Conservation (phyloP, 2,888 invertebrate genomes). For the Peribatodes rhomboidaria region DNA sequence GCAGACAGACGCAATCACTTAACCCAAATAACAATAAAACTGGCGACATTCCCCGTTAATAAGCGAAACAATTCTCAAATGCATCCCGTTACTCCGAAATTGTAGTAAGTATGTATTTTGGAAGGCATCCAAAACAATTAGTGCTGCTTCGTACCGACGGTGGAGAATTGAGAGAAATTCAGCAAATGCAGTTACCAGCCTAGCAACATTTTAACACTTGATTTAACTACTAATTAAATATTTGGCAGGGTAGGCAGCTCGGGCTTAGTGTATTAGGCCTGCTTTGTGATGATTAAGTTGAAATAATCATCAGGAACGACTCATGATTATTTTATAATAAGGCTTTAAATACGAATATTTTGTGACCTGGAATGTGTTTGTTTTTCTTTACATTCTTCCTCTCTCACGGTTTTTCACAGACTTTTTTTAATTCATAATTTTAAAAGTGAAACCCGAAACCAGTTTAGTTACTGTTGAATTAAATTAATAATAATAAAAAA, state of each 20-base stretch:
- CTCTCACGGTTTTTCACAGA: too few relatives aligned
- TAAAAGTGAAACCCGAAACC: too few relatives aligned
- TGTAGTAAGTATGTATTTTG: conserved; percentile 83
- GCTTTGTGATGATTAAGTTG: too few relatives aligned
- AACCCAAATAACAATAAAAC: conserved; percentile 40
- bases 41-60: conserved; percentile 33
- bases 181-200: conserved; percentile 71
- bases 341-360: too few relatives aligned
- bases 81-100: conserved; percentile 72
- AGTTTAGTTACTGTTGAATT: too few relatives aligned
- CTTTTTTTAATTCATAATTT: too few relatives aligned
- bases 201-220: conserved; percentile 53
- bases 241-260: conserved; percentile 8
- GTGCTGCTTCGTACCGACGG: conserved; percentile 65
- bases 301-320: too few relatives aligned
- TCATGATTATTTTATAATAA: too few relatives aligned
- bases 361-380: too few relatives aligned
- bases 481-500: too few relatives aligned
- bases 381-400: too few relatives aligned
- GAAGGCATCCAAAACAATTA: conserved; percentile 84
- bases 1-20: conserved; percentile 27
- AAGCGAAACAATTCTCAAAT: conserved; percentile 57
- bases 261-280: background rate
- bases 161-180: conserved; percentile 57
- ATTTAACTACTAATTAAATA: conserved; percentile 46